Conservation (phyloP, 2,797 vertebrate species). For the Limnodromus scolopaceus region DNA sequence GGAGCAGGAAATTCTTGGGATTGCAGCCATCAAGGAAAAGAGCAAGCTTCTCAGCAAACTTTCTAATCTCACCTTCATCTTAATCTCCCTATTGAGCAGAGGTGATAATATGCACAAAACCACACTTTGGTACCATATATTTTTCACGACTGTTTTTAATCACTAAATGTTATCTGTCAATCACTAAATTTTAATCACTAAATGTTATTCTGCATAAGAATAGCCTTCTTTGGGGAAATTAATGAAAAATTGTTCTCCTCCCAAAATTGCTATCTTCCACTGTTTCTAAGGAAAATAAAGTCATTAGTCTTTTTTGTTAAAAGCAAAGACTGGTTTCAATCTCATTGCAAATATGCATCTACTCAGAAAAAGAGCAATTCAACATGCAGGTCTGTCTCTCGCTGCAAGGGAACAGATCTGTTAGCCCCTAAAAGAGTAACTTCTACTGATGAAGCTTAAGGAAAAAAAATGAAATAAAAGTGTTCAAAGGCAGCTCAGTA, state of each 20-base stretch:
- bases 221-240: neutral
- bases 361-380: neutral
- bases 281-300: neutral
- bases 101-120: neutral
- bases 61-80: neutral
- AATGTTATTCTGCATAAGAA: neutral
- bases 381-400: neutral
- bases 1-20: too few relatives aligned
- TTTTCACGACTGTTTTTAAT: neutral
- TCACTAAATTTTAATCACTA: neutral
- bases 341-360: neutral
- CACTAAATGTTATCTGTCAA: neutral
- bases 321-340: neutral
- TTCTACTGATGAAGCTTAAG: neutral
- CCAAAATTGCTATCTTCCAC: neutral
- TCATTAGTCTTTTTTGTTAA: neutral
- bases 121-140: fast-evolving
- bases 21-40: too few relatives aligned
- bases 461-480: neutral
- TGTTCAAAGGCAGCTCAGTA: neutral
- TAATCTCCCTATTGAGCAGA: neutral
- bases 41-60: too few relatives aligned
- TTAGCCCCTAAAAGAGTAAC: neutral
- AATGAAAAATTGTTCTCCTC: neutral
- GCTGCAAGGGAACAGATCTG: neutral